These are phyloP conservation scores for Crotalus helleri DNA, from an alignment of 2,113 vertebrate genomes.

Conservation along the genomic window DNA sequence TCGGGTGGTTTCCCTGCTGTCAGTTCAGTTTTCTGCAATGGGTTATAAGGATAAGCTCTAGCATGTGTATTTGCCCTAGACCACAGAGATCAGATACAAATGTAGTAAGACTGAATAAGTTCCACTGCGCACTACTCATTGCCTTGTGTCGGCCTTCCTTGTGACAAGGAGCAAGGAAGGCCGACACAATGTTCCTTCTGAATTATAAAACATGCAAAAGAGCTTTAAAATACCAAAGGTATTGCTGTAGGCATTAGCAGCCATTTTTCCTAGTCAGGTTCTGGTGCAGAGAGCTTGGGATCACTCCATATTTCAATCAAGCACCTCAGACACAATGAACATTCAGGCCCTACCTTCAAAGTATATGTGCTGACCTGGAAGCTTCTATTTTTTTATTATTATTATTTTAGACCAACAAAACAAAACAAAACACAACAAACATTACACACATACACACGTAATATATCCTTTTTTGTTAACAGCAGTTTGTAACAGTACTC, in stretches of 20 bases:
- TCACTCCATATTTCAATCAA: background rate
- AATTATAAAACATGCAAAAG: background rate
- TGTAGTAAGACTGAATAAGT: background rate
- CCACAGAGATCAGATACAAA: conserved; percentile 26
- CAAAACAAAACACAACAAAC: too few species aligned
- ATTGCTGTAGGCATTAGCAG: background rate
- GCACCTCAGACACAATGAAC: background rate
- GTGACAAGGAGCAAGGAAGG: background rate
- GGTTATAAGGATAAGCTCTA: conserved; percentile 17
- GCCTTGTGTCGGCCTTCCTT: background rate
- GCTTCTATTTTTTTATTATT: background rate
- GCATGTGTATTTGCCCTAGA: background rate
- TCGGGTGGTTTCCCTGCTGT: background rate
- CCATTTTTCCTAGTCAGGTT: background rate
- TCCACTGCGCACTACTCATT: conserved; percentile 12
- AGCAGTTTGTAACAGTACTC: too few species aligned
- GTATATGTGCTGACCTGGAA: background rate
- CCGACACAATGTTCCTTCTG: background rate
- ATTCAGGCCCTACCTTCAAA: background rate
- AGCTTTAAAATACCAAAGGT: background rate
- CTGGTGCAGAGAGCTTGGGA: background rate
- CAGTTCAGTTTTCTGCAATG: conserved; percentile 17
- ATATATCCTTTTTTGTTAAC: too few species aligned
- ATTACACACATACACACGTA: too few species aligned
- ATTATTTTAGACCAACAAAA: too few species aligned